A percentile compares a stretch with the other conserved stretches of the same genome.
These are phyloP conservation scores for Thymelicus acteon DNA, from an alignment of 2,888 invertebrate species.

Conservation along the genomic window DNA sequence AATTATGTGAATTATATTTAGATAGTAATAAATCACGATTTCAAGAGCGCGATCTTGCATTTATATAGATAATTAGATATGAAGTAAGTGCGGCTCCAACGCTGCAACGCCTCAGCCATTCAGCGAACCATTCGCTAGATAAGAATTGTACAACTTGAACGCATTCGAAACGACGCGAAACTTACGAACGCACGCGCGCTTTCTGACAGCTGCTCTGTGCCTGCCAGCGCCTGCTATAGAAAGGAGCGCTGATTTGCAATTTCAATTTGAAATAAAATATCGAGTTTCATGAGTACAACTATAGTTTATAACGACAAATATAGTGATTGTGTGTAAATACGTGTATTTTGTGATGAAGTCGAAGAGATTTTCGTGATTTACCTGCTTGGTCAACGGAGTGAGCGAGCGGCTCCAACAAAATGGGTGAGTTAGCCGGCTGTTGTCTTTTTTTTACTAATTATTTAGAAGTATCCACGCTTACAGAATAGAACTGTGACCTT, in stretches of 20 bases:
- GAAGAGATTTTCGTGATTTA: conserved; percentile 52
- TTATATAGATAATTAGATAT: conserved; percentile 28
- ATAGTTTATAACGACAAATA: conserved; percentile 43
- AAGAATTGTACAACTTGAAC: conserved; percentile 43
- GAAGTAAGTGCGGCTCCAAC: conserved; percentile 18
- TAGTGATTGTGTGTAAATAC: conserved; percentile 55
- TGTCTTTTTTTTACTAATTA: conserved; percentile 40
- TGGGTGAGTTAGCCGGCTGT: conserved; percentile 77
- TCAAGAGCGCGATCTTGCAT: conserved; percentile 40
- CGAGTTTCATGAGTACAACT: conserved; percentile 46
- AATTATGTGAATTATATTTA: conserved; percentile 9
- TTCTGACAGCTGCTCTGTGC: conserved; percentile 53
- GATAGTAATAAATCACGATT: conserved; percentile 34
- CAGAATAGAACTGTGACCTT: conserved; percentile 29
- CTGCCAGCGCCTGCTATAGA: conserved; percentile 39
- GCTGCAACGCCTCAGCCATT: neutral
- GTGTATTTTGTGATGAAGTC: conserved; percentile 66
- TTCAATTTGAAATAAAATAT: conserved; percentile 35
- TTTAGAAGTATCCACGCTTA: conserved; percentile 21
- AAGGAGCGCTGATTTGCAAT: conserved; percentile 44
- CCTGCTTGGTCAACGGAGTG: conserved; percentile 49
- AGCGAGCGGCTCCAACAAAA: conserved; percentile 58
- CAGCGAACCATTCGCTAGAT: conserved; percentile 29
- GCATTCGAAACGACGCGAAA: conserved; percentile 45
- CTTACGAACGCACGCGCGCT: conserved; percentile 58